phyloP scores from a whole-genome alignment of 2,113 vertebrate species.

The Platysternon megacephalum region DNA sequence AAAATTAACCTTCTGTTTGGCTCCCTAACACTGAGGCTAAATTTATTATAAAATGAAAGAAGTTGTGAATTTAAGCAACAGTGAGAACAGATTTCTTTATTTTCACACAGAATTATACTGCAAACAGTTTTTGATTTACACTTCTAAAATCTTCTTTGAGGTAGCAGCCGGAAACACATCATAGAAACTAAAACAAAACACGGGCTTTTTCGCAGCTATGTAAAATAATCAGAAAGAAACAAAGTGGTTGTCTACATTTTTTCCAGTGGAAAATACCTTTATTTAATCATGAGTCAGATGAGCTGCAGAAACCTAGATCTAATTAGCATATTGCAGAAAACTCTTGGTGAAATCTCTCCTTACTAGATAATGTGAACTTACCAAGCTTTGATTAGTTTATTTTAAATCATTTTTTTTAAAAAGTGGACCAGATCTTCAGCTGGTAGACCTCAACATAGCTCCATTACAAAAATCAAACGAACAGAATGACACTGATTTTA shows the following conservation, averaged over 20 bases:
- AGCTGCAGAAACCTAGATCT: neutral
- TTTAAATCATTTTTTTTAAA: neutral
- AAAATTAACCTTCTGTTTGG: neutral
- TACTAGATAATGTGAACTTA: neutral
- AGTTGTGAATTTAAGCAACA: conserved; percentile 35
- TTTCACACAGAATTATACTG: conserved; percentile 33
- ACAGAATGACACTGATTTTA: neutral
- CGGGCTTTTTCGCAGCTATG: neutral
- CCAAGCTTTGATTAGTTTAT: neutral
- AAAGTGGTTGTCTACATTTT: neutral
- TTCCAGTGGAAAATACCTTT: neutral
- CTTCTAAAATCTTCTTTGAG: neutral
- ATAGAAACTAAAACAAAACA: neutral
- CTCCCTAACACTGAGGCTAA: neutral
- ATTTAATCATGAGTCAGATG: neutral
- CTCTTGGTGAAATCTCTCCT: neutral
- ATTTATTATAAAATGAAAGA: neutral
- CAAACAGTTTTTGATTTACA: conserved; percentile 52
- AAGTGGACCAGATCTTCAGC: neutral
- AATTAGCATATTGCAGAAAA: neutral
- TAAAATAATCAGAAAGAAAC: conserved; percentile 27
- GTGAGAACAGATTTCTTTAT: neutral
- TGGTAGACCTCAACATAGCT: neutral
- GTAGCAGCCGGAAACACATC: neutral
- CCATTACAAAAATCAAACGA: neutral